Conservation (phyloP, 2,888 invertebrate genomes). For the Ephialtes manifestator region DNA sequence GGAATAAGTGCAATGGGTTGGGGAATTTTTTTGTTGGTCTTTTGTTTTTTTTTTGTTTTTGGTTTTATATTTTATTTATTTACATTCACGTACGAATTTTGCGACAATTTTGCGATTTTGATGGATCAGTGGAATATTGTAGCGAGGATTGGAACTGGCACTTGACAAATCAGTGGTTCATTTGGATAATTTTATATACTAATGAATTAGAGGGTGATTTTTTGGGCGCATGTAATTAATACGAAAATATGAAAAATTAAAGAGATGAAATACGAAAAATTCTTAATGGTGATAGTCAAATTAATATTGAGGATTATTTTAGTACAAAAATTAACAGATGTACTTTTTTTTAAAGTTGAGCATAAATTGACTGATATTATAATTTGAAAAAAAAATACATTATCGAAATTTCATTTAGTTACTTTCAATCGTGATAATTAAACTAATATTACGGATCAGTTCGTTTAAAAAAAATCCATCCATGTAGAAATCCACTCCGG, state of each 20-base stretch:
- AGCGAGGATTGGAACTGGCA: background rate
- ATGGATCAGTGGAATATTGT: background rate
- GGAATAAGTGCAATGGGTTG: background rate
- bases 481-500: too few relatives aligned
- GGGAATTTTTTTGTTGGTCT: background rate
- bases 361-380: too few relatives aligned
- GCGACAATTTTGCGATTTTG: background rate
- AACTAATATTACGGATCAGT: too few relatives aligned
- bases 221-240: background rate
- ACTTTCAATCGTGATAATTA: too few relatives aligned
- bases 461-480: too few relatives aligned
- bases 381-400: too few relatives aligned
- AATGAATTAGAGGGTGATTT: background rate
- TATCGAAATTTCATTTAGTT: too few relatives aligned
- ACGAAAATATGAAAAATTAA: too few relatives aligned
- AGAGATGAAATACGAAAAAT: background rate
- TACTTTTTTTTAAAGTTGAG: too few relatives aligned
- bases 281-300: background rate
- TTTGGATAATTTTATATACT: background rate
- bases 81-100: background rate
- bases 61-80: background rate
- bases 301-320: background rate
- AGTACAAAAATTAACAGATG: background rate
- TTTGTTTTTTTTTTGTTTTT: background rate
- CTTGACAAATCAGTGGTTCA: background rate